These are phyloP conservation scores for Metopia argyrocephala DNA, from an alignment of 2,888 invertebrate genomes.

Conservation along the genomic window DNA sequence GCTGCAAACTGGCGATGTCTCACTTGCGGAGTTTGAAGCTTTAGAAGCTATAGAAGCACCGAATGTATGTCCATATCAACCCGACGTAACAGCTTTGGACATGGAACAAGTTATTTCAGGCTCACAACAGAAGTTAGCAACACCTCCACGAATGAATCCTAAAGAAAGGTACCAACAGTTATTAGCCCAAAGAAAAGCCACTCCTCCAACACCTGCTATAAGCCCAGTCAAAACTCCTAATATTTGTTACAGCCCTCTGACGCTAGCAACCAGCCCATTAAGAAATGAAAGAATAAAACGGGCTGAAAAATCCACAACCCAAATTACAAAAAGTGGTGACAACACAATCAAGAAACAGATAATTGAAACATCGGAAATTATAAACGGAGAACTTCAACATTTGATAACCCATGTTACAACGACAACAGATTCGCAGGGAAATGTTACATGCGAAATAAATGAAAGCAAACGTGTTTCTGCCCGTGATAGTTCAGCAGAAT, in stretches of 20 bases:
- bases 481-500: conserved; percentile 8
- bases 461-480: conserved; percentile 32
- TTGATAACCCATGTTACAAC: conserved; percentile 25
- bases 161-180: conserved; percentile 38
- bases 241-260: conserved; percentile 35
- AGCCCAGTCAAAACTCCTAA: conserved; percentile 29
- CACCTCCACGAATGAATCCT: conserved; percentile 26
- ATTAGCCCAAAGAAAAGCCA: conserved; percentile 30
- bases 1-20: neutral
- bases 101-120: conserved; percentile 19
- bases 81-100: neutral
- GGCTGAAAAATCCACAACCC: conserved; percentile 33
- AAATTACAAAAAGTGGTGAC: conserved; percentile 38
- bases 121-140: conserved; percentile 28
- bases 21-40: conserved; percentile 43
- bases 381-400: conserved; percentile 40
- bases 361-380: conserved; percentile 42
- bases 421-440: conserved; percentile 34
- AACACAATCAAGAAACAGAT: conserved; percentile 32
- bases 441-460: conserved; percentile 38
- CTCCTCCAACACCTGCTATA: conserved; percentile 12
- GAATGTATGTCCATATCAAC: neutral
- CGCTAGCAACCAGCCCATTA: neutral
- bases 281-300: neutral
- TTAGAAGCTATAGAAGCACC: conserved; percentile 26